Base-by-base conservation (phyloP, 2,888 invertebrate genomes). In the Metellina segmentata region DNA sequence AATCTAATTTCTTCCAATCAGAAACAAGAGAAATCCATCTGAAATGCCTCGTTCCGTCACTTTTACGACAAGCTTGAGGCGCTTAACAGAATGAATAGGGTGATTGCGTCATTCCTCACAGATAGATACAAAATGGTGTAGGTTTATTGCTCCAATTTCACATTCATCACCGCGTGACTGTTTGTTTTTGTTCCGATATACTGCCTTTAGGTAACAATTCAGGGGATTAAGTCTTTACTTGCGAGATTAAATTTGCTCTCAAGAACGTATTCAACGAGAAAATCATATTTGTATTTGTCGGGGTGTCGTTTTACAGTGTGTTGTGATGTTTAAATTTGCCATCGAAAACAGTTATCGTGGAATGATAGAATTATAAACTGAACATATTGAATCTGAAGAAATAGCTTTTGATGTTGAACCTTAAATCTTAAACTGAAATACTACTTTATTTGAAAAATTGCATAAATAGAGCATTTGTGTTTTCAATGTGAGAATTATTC, bases 161-260 rank as follows among this genome's bases (percentile, higher is more conserved):
- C 79, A 34, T 79, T 79, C 61, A 19, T 82, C 82, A 61, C 77
- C 9, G 49, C 7, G 8, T 51, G 11, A 2, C 13, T 69, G 19
- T 72, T 20, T 20, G 72, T 61, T 34, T 61, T 79, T 79, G 34
- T 61, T 79, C 61, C 61, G 13, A 7, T 34, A 61, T 61, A 79
- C 61, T 79, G 61, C 34, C 79, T 79, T 79, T 61, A 13, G 79
- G 61, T 34, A 13, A 7, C 79, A 61, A 34, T 61, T 79, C 16
- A 4, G 34, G 16, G 1, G 79, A 79, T 20, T 79, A 51, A 49
- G 11, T 69, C 71, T 71, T 48, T 82, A 71, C 82, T 82, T 82
- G 71, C 48, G n/a, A 82, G 82, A 82, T 82, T 82, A 82, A 71
- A 82, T 48, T 69, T 69, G 69, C 71, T 82, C 82, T 53, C 9